Evolutionary conservation across 2,113 vertebrate species (phyloP).

Genomic region (Eidolon helvum): DNA sequence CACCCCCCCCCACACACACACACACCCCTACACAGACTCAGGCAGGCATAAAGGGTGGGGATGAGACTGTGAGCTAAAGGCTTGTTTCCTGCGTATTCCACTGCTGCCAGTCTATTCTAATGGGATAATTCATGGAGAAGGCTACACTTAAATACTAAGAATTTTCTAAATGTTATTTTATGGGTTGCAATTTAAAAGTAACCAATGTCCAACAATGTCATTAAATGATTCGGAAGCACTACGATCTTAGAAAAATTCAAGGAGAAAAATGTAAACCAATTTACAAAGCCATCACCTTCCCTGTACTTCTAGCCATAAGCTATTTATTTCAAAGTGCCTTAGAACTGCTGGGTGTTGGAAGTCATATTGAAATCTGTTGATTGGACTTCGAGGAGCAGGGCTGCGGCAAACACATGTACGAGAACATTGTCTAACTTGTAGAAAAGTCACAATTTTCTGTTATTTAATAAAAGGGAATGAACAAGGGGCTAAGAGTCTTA

Average conservation of each 20-base stretch:
- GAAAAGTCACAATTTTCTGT: neutral
- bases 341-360: neutral
- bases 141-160: conserved; percentile 61
- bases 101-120: conserved; percentile 62
- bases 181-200: conserved; percentile 51
- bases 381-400: neutral
- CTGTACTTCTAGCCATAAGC: neutral
- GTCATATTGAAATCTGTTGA: neutral
- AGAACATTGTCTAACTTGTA: neutral
- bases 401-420: neutral
- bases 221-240: conserved; percentile 59
- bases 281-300: conserved; percentile 29
- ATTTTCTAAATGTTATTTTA: conserved; percentile 59
- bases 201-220: conserved; percentile 41
- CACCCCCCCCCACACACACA: neutral
- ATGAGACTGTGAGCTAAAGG: conserved; percentile 50
- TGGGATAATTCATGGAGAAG: conserved; percentile 38
- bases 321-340: neutral
- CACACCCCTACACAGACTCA: conserved; percentile 7
- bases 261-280: conserved; percentile 68
- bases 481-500: neutral
- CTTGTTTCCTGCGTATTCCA: neutral
- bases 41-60: conserved; percentile 55
- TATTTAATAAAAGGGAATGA: conserved; percentile 20
- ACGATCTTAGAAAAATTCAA: conserved; percentile 53